Evolutionary conservation across 2,888 invertebrate species (phyloP).

Genomic region (Plutella xylostella): DNA sequence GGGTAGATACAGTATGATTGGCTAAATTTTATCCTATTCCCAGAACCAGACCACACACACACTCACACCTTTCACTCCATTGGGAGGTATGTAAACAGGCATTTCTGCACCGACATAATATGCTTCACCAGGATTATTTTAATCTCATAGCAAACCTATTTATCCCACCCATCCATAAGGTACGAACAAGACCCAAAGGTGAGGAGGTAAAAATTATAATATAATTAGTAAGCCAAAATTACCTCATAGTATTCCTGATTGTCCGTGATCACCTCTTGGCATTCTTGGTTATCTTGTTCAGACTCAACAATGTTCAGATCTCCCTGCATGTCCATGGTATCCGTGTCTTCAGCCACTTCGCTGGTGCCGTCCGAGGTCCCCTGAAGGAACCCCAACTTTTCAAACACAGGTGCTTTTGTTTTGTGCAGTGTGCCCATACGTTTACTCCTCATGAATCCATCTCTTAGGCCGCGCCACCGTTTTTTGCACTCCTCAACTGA

Average conservation of each 20-base stretch:
- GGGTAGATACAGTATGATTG: too few species aligned
- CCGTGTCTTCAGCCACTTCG: slow-evolving; percentile 8
- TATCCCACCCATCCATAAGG: too few species aligned
- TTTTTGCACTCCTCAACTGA: slow-evolving; percentile 69
- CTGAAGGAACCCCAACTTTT: slow-evolving; percentile 48
- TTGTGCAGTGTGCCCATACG: slow-evolving; percentile 47
- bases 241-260: slow-evolving; percentile 63
- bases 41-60: too few species aligned
- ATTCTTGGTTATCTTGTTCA: slow-evolving; percentile 26
- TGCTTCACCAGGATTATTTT: too few species aligned
- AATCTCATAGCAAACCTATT: too few species aligned
- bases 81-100: too few species aligned
- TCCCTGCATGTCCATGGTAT: slow-evolving; percentile 12
- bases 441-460: slow-evolving; percentile 63
- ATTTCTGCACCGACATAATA: too few species aligned
- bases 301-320: slow-evolving; percentile 4
- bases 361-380: slow-evolving; percentile 24
- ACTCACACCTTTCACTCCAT: too few species aligned
- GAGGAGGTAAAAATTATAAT: too few species aligned
- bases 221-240: too few species aligned
- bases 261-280: slow-evolving; percentile 56
- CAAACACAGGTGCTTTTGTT: slow-evolving; percentile 40
- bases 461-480: slow-evolving; percentile 65
- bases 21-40: too few species aligned
- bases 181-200: too few species aligned